phyloP scores from a whole-genome alignment of 2,888 invertebrate species.

The Blastobasis lacticolella region DNA sequence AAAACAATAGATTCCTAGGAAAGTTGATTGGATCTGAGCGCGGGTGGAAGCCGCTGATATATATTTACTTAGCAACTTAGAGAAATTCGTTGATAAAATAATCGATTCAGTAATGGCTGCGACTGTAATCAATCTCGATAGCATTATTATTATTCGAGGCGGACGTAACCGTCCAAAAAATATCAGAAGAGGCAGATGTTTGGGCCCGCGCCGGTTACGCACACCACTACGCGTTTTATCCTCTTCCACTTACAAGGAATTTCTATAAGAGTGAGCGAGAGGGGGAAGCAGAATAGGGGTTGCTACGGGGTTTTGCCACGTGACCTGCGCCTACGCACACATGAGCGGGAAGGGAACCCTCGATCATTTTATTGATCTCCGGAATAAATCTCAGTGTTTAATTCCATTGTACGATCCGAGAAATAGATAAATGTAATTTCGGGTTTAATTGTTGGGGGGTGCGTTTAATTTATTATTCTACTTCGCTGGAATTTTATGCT shows the following conservation, averaged over 20 bases:
- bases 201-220: constrained; percentile 45
- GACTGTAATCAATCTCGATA: constrained; percentile 26
- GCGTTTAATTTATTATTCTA: not conserved
- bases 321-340: constrained; percentile 52
- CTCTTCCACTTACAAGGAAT: constrained; percentile 19
- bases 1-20: too few relatives aligned
- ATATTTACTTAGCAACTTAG: too few relatives aligned
- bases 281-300: constrained; percentile 47
- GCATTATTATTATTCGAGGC: constrained; percentile 43
- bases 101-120: not conserved
- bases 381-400: constrained; percentile 45
- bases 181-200: constrained; percentile 64
- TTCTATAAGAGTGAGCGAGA: constrained; percentile 28
- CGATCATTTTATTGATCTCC: constrained; percentile 58
- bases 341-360: constrained; percentile 31
- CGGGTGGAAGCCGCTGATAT: too few relatives aligned
- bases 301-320: constrained; percentile 53
- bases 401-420: constrained; percentile 21
- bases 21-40: too few relatives aligned
- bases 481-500: too few relatives aligned
- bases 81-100: too few relatives aligned
- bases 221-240: constrained; percentile 21
- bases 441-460: not conserved
- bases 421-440: constrained; percentile 19
- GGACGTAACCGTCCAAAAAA: constrained; percentile 51